Evolutionary conservation across 1,140 invertebrate genomes (phyloP), one percentile per base, ranked within the genome.

Genomic region (Solenopsis invicta): DNA sequence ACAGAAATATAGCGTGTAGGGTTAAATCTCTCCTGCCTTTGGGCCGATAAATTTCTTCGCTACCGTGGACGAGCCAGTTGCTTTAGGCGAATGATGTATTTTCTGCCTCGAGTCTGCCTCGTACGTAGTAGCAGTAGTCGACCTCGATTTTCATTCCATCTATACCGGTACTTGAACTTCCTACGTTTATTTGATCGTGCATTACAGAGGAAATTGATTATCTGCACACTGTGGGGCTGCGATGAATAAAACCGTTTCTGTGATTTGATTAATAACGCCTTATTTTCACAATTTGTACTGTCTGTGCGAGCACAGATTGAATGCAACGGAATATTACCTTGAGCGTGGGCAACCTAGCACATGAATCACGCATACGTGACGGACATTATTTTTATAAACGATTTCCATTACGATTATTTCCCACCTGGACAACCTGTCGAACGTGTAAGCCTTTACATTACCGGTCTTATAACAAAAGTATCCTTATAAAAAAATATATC

Each of bases 81-180:
- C 37, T 78, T 69, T 72, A 81, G 37, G 16, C 66, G 50, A 72
- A 72, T 82, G 52, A 82, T 74, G 41, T 48, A 48, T 84, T 41
- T 29, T 75, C 54, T 50, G n/a, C 69, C 21, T 13, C 21, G 21
- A 29, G 66, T 82, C 13, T 4, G 18, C 16, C 12, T 81, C 34
- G 18, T 52, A 78, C 18, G 16, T 50, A 41, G 16, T 50, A 41
- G 21, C 67, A 59, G 45, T 48, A 24, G 56, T 61, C 80, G 80
- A 84, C 80, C 80, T 84, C 80, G 80, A 84, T 84, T 84, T 84
- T 29, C 80, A 84, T 34, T 34, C 78, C 21, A 75, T 84, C 69
- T 75, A 81, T 71, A 74, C 69, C 69, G 69, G 69, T 75, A 62
- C 80, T 75, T 84, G 69, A 84, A 84, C 69, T 84, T 75, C 67